phyloP scores from a whole-genome alignment of 1,140 invertebrate species.

The Archivesica marissinica region DNA sequence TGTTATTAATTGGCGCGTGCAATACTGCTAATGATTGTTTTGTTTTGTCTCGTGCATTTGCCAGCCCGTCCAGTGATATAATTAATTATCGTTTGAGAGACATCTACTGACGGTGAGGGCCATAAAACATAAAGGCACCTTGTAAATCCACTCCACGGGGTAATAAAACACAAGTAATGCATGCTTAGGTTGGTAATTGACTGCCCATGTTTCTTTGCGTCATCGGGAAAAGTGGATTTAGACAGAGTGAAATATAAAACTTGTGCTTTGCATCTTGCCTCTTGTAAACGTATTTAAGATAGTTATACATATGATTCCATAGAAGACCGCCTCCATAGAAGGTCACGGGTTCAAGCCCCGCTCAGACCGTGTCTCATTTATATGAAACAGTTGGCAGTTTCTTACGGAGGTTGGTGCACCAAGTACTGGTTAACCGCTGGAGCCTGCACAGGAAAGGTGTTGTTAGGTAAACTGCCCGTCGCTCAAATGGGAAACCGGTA shows the following conservation, averaged over 20 bases:
- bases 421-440: no score
- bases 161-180: slow-evolving; percentile 13
- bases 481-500: no score
- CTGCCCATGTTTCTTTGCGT: background rate
- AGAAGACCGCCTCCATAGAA: no score
- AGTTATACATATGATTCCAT: no score
- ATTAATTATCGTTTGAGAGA: slow-evolving; percentile 28
- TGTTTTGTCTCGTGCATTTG: slow-evolving; percentile 5
- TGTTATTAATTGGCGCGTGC: slow-evolving; percentile 25
- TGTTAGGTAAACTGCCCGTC: no score
- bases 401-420: no score
- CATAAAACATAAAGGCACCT: slow-evolving; percentile 31
- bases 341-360: no score
- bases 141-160: slow-evolving; percentile 20
- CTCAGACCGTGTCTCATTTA: no score
- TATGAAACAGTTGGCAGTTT: no score
- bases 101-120: background rate
- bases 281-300: slow-evolving; percentile 7
- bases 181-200: slow-evolving; percentile 25
- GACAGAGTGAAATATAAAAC: slow-evolving; percentile 22
- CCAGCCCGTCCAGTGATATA: background rate
- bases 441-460: no score
- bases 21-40: background rate
- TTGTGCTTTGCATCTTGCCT: slow-evolving; percentile 4
- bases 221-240: slow-evolving; percentile 16